These are phyloP conservation scores for Eristalinus aeneus DNA, from an alignment of 2,888 invertebrate genomes.

Conservation along the genomic window DNA sequence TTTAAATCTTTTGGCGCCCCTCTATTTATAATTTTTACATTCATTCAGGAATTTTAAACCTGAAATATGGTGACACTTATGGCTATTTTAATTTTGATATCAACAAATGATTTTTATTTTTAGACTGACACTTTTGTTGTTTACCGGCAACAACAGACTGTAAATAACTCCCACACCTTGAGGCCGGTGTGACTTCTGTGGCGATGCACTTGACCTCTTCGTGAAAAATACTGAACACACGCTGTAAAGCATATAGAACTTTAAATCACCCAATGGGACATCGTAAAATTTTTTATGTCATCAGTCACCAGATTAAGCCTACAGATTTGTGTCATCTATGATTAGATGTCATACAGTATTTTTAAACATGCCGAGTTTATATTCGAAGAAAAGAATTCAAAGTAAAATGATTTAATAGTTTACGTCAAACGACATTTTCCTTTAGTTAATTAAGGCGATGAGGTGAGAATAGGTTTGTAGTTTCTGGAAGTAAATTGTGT, in stretches of 20 bases:
- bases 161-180: slow-evolving; percentile 62
- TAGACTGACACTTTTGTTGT: slow-evolving; percentile 64
- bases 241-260: slow-evolving; percentile 4
- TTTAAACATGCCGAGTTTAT: slow-evolving; percentile 27
- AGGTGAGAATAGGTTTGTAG: slow-evolving; percentile 22
- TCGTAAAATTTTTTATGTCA: neutral
- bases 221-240: slow-evolving; percentile 39
- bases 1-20: slow-evolving; percentile 39
- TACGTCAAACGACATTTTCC: slow-evolving; percentile 37
- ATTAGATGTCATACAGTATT: slow-evolving; percentile 37
- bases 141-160: slow-evolving; percentile 53
- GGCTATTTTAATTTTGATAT: slow-evolving; percentile 61
- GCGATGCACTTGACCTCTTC: slow-evolving; percentile 58
- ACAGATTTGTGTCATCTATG: slow-evolving; percentile 7
- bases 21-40: slow-evolving; percentile 53
- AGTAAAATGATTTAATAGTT: slow-evolving; percentile 38
- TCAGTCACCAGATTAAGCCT: neutral
- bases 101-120: slow-evolving; percentile 69
- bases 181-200: neutral
- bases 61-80: slow-evolving; percentile 63
- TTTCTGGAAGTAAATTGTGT: neutral
- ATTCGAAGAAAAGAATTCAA: slow-evolving; percentile 21
- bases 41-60: slow-evolving; percentile 59
- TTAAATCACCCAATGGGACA: neutral
- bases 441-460: slow-evolving; percentile 11